phyloP scores from a whole-genome alignment of 2,888 invertebrate species.

The Plutella xylostella region DNA sequence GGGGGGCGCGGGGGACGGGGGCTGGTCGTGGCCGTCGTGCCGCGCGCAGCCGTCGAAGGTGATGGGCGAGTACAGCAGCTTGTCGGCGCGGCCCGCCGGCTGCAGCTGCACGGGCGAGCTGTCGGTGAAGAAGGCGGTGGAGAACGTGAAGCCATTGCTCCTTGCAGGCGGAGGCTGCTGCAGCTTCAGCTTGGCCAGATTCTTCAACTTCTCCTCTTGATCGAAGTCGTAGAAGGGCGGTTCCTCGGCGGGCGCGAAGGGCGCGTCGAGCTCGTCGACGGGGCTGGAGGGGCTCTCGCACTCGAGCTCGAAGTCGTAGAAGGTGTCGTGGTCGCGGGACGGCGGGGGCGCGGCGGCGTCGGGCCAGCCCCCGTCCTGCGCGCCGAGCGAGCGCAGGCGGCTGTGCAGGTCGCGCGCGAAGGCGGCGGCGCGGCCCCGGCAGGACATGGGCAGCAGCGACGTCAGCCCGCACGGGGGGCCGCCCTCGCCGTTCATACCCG shows the following conservation, averaged over 20 bases:
- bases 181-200: conserved; percentile 36
- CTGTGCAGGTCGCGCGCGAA: conserved; percentile 83
- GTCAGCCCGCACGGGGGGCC: conserved; percentile 74
- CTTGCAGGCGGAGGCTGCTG: conserved; percentile 58
- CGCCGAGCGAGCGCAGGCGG: conserved; percentile 77
- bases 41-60: conserved; percentile 60
- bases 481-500: conserved; percentile 67
- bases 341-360: conserved; percentile 39
- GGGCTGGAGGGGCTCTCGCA: conserved; percentile 79
- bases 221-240: conserved; percentile 66
- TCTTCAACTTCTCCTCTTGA: conserved; percentile 50
- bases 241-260: conserved; percentile 67
- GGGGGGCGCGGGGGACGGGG: conserved; percentile 35
- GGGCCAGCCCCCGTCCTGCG: conserved; percentile 52
- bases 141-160: conserved; percentile 58
- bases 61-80: conserved; percentile 53
- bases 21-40: conserved; percentile 51
- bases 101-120: conserved; percentile 51
- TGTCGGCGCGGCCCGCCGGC: conserved; percentile 44
- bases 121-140: conserved; percentile 51
- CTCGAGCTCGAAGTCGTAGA: conserved; percentile 74
- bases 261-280: conserved; percentile 66
- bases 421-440: conserved; percentile 83
- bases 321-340: conserved; percentile 65
- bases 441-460: conserved; percentile 81